Base-by-base conservation (phyloP, 2,888 invertebrate genomes). In the Nymphalis polychloros region DNA sequence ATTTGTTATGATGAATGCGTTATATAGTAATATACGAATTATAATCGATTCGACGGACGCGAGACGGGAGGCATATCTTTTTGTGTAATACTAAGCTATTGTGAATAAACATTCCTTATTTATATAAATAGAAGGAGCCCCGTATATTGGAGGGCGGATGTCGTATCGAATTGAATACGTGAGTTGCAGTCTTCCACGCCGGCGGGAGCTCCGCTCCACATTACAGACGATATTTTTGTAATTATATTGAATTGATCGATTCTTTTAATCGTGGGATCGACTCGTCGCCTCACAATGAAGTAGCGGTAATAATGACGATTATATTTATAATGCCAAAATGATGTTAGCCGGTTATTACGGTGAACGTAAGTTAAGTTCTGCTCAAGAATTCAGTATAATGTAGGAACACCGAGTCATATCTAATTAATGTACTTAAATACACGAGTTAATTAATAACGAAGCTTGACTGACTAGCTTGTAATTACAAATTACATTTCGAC, bases 381-480 rank as follows among this genome's bases (percentile, higher is more conserved):
- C 83, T 82, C 83, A 80, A 83, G 74, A 60, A 59, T 70, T 74
- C 69, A 63, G 70, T 59, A 41, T 74, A 75, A 74, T 61, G 55
- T 77, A 75, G 72, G 76, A 64, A 69, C 67, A 69, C 74, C 76
- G 71, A 82, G 81, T 82, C 81, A 68, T 64, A 69, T 59, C 79
- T 80, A 55, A 79, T 75, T 72, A 63, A 57, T 57, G 68, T 62
- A 67, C 59, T 64, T 63, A 64, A 20, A 57, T 35, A 48, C 53
- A 63, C 27, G 41, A 59, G 47, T 64, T 63, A 61, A 61, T 64
- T 59, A 63, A 31, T 55, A 55, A 55, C 16, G 53, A 52, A n/a
- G 62, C 64, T 47, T 59, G 64, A 64, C 64, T 68, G 64, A 64
- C 62, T 70, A 70, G 59, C 52, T 53, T 23, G 46, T 65, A 52